Evolutionary conservation across 2,888 invertebrate species (phyloP).

Genomic region (Eutolmus rufibarbis): DNA sequence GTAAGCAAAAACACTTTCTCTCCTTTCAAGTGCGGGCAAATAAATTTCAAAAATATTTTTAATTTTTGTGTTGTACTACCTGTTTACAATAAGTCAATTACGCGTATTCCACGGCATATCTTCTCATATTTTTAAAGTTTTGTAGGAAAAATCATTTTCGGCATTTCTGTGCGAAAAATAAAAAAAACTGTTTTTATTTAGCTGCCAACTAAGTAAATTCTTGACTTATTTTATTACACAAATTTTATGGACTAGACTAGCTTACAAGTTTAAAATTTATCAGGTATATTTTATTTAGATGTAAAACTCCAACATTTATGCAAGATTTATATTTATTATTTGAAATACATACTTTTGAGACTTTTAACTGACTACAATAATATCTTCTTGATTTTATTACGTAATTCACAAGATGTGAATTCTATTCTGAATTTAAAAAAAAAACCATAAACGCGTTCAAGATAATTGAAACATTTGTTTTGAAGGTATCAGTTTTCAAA

Average conservation of each 20-base stretch:
- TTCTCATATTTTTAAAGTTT: too few relatives aligned
- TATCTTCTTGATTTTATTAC: not conserved
- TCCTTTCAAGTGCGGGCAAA: not conserved
- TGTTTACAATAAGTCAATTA: not conserved
- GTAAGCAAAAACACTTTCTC: not conserved
- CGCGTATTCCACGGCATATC: too few relatives aligned
- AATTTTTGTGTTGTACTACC: not conserved
- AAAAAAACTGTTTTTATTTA: too few relatives aligned
- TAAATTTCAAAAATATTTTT: not conserved
- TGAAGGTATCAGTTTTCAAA: not conserved
- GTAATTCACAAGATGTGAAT: not conserved
- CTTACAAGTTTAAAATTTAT: not conserved
- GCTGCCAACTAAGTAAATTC: too few relatives aligned
- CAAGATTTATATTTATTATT: too few relatives aligned
- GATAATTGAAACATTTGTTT: not conserved
- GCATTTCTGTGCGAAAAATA: too few relatives aligned
- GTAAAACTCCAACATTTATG: not conserved
- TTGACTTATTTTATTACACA: too few relatives aligned
- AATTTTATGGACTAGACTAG: not conserved
- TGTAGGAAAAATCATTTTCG: too few relatives aligned
- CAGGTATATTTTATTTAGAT: not conserved
- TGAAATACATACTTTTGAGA: too few relatives aligned
- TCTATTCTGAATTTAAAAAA: not conserved
- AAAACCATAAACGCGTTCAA: not conserved
- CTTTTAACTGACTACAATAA: too few relatives aligned